phyloP scores from a whole-genome alignment of 2,113 vertebrate species.

The Odocoileus virginianus region DNA sequence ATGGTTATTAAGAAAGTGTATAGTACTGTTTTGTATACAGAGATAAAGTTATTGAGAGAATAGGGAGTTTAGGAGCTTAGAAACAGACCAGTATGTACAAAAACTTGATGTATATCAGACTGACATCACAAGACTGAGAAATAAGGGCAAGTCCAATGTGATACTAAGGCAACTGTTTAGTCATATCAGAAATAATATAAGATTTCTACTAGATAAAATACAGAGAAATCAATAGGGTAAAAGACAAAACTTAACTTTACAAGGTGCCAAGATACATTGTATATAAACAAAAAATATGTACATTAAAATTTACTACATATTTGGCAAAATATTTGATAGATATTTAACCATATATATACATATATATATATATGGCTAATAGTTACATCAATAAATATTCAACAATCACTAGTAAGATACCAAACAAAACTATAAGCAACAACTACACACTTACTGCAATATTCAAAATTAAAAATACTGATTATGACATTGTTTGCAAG shows the following conservation, averaged over 20 bases:
- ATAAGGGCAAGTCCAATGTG: background rate
- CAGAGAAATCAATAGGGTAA: background rate
- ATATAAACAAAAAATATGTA: background rate
- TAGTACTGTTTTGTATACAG: background rate
- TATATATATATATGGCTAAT: background rate
- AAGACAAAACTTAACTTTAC: background rate
- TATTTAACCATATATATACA: background rate
- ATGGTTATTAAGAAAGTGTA: background rate
- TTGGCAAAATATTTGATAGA: background rate
- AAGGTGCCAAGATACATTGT: background rate
- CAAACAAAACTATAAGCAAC: background rate
- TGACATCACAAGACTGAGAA: background rate
- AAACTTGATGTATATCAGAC: background rate
- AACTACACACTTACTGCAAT: background rate
- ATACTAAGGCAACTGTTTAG: background rate
- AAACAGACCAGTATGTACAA: background rate
- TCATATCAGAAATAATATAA: background rate
- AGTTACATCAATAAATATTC: background rate
- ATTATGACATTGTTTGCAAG: background rate
- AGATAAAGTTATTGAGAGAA: background rate
- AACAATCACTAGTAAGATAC: background rate
- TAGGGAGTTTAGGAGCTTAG: background rate
- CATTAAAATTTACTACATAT: background rate
- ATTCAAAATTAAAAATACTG: background rate
- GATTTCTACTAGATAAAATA: background rate